Percentiles rank a stretch among this genome's conserved stretches.
phyloP scores from a whole-genome alignment of 2,888 invertebrate species.

The Ariolimax columbianus region DNA sequence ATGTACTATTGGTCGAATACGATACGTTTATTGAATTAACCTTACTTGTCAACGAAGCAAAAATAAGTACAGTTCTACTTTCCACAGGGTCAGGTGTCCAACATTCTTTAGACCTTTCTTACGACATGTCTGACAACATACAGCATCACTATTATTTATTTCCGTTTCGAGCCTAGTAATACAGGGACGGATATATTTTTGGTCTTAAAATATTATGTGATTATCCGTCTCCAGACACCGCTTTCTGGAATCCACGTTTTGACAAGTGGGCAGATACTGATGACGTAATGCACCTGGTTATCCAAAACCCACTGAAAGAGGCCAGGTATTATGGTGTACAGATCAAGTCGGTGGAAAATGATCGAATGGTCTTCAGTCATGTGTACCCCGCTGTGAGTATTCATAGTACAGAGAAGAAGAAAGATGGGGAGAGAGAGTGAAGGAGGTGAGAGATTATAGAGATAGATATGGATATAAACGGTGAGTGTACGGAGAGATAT shows the following conservation, averaged over 20 bases:
- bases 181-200: too few relatives aligned
- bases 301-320: neutral
- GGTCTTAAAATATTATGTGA: neutral
- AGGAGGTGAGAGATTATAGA: neutral
- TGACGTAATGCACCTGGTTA: slow-evolving; percentile 29
- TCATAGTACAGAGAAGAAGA: neutral
- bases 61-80: too few relatives aligned
- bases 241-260: neutral
- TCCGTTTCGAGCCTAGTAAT: too few relatives aligned
- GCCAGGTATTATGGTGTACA: slow-evolving; percentile 1
- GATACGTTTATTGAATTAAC: too few relatives aligned
- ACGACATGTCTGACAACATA: too few relatives aligned
- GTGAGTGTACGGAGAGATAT: neutral
- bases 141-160: too few relatives aligned
- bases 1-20: too few relatives aligned
- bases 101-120: too few relatives aligned
- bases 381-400: neutral
- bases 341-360: neutral
- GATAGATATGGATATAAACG: neutral
- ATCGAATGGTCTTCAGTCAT: slow-evolving; percentile 9
- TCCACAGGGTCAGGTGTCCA: too few relatives aligned
- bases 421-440: neutral
- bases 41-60: too few relatives aligned
- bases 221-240: neutral
- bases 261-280: slow-evolving; percentile 27